Conservation (phyloP, 2,888 invertebrate species). For the Ptychoptera albimana region DNA sequence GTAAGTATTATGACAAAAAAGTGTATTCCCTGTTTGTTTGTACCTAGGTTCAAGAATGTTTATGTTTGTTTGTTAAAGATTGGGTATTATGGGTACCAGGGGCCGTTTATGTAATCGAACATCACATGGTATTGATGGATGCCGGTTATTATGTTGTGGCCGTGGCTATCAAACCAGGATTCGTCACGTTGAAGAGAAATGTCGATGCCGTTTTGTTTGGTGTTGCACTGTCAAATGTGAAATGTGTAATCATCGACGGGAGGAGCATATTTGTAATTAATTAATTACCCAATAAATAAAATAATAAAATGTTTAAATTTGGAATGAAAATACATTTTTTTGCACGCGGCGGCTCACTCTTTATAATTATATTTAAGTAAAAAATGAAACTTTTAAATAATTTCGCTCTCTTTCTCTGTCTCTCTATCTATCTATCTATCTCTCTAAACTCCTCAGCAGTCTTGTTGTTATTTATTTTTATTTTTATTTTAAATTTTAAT, state of each 20-base stretch:
- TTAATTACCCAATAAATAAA: neutral
- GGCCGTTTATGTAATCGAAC: conserved; percentile 73
- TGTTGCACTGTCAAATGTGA: conserved; percentile 81
- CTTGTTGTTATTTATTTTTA: too few relatives aligned
- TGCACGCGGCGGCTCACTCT: too few relatives aligned
- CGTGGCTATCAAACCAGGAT: conserved; percentile 75
- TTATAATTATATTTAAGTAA: too few relatives aligned
- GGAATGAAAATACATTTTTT: too few relatives aligned
- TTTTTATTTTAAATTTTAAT: too few relatives aligned
- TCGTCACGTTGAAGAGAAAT: conserved; percentile 69
- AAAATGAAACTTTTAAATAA: too few relatives aligned
- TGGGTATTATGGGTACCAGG: conserved; percentile 67
- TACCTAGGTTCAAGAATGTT: neutral
- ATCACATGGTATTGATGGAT: conserved; percentile 73
- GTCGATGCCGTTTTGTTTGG: conserved; percentile 82
- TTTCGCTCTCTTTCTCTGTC: too few relatives aligned
- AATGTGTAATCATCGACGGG: conserved; percentile 58
- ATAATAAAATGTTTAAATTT: too few relatives aligned
- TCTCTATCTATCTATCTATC: too few relatives aligned
- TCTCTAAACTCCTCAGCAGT: too few relatives aligned
- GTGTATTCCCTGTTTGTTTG: conserved; percentile 3
- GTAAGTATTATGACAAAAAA: conserved; percentile 47
- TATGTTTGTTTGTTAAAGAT: conserved; percentile 31
- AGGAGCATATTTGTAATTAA: conserved; percentile 78
- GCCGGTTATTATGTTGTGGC: conserved; percentile 74